phyloP scores from a whole-genome alignment of 1,140 invertebrate genomes.

The Papilio xuthus region DNA sequence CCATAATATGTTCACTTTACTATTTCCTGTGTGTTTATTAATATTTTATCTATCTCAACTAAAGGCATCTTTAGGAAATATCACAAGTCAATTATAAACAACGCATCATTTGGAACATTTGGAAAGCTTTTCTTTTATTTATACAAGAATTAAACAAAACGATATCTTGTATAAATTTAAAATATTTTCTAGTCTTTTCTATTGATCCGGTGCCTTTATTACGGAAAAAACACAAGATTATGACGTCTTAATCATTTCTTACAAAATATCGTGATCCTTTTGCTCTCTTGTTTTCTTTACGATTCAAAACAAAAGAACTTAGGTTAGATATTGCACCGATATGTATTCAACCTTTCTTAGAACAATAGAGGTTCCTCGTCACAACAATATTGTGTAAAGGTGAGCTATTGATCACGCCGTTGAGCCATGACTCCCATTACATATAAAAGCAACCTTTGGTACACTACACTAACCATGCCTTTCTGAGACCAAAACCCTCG shows the following conservation, averaged over 20 bases:
- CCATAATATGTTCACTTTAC: background rate
- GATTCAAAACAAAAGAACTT: background rate
- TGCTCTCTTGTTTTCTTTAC: background rate
- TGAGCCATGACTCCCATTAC: background rate
- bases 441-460: too few species aligned
- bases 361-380: slow-evolving; percentile 19
- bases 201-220: background rate
- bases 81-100: background rate
- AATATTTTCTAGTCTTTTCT: too few species aligned
- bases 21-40: background rate
- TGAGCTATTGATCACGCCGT: slow-evolving; percentile 1
- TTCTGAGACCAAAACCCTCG: too few species aligned
- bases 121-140: too few species aligned
- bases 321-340: background rate
- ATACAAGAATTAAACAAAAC: too few species aligned
- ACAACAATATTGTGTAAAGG: slow-evolving; percentile 18
- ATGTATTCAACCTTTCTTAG: slow-evolving; percentile 11
- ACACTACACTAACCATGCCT: too few species aligned
- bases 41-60: background rate
- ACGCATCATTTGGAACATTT: too few species aligned
- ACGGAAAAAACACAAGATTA: background rate
- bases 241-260: background rate
- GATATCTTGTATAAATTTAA: too few species aligned
- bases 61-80: background rate
- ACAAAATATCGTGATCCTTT: background rate